Base-by-base conservation (phyloP, 1,140 invertebrate species). In the Subanguina moxae region DNA sequence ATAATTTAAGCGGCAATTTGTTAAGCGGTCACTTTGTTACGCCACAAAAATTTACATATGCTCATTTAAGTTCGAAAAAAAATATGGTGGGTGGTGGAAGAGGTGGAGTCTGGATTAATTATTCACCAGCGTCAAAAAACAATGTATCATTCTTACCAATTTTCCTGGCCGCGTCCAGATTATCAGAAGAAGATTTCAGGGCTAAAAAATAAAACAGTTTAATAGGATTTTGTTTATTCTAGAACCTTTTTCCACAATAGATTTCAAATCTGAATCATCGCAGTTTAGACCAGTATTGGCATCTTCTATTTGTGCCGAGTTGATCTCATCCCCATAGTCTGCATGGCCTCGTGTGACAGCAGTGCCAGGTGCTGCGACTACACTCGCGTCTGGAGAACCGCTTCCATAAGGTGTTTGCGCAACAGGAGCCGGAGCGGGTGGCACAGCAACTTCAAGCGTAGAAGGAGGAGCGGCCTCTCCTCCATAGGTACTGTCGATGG, bases 91-190 rank as follows among this genome's bases (percentile, higher is more conserved):
- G n/a, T n/a, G n/a, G n/a, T n/a, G n/a, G n/a, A n/a, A n/a, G n/a
- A n/a, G n/a, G n/a, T n/a, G n/a, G n/a, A n/a, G n/a, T n/a, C n/a
- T n/a, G n/a, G n/a, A n/a, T n/a, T n/a, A n/a, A n/a, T n/a, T n/a
- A n/a, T n/a, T n/a, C n/a, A n/a, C n/a, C n/a, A n/a, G n/a, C n/a
- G n/a, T n/a, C n/a, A n/a, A n/a, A n/a, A n/a, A n/a, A n/a, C n/a
- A n/a, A n/a, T n/a, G n/a, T n/a, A n/a, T n/a, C n/a, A n/a, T n/a
- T n/a, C 43, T 45, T 11, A 45, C 43, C 43, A 57, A 76, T 76
- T 48, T 77, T 76, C 0, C 75, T 69, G 8, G 75, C 75, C 15
- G 76, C 75, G 42, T 74, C 73, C 42, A 76, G 59, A 64, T 76
- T 76, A 63, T 76, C 76, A 7, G 45, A 11, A 17, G 48, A 48